Percentiles rank a stretch among this genome's conserved stretches.
phyloP scores from a whole-genome alignment of 1,140 invertebrate genomes.

The Sinonovacula constricta region DNA sequence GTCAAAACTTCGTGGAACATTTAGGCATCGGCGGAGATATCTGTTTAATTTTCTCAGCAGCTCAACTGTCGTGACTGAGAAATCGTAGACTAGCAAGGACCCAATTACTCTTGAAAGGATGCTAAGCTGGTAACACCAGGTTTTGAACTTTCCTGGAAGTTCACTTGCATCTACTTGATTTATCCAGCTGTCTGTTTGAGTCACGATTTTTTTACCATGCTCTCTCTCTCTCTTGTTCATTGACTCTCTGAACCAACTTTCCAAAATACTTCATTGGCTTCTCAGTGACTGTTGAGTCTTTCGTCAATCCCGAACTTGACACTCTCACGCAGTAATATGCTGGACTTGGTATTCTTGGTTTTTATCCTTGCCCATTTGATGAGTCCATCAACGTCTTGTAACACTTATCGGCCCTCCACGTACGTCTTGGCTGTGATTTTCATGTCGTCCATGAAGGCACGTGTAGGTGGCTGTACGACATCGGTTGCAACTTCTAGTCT shows the following conservation, averaged over 20 bases:
- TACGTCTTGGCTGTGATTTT: too few species aligned
- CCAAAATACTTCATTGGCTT: conserved; percentile 31
- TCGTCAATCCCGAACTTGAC: conserved; percentile 1
- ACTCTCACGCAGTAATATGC: conserved; percentile 19
- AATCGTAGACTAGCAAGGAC: background rate
- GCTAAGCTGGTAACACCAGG: conserved; percentile 47
- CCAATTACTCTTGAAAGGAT: conserved; percentile 33
- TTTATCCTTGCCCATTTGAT: too few species aligned
- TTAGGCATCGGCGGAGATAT: too few species aligned
- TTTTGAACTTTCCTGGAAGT: conserved; percentile 51
- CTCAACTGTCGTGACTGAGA: conserved; percentile 43
- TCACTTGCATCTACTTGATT: conserved; percentile 11
- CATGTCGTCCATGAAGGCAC: too few species aligned
- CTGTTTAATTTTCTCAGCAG: conserved; percentile 6
- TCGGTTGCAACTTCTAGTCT: too few species aligned
- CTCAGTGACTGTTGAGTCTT: conserved; percentile 5
- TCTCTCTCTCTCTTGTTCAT: conserved; percentile 29
- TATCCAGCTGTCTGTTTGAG: too few species aligned
- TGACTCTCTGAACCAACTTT: conserved; percentile 37
- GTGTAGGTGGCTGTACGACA: too few species aligned
- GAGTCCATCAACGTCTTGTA: too few species aligned
- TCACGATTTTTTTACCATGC: too few species aligned
- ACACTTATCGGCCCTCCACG: too few species aligned
- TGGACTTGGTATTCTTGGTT: conserved; percentile 26
- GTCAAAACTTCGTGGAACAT: too few species aligned